phyloP scores from a whole-genome alignment of 2,113 vertebrate genomes.

The Psephotus haematonotus region DNA sequence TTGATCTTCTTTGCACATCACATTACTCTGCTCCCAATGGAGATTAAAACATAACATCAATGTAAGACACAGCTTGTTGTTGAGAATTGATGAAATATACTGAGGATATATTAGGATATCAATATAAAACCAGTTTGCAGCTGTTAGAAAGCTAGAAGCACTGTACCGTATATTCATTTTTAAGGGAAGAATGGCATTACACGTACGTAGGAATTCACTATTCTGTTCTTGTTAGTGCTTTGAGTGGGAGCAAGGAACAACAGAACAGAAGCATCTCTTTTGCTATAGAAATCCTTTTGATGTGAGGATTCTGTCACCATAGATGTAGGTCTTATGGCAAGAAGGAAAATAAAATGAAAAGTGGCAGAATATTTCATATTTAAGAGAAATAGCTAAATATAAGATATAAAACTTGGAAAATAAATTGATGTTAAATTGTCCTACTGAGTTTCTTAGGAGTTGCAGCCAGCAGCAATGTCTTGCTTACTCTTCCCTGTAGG shows the following conservation, averaged over 20 bases:
- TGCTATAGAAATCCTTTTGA: conserved; percentile 10
- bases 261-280: conserved; percentile 15
- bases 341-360: background rate
- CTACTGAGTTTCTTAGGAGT: background rate
- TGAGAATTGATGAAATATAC: background rate
- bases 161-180: background rate
- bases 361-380: background rate
- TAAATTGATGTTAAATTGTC: background rate
- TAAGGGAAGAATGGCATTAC: background rate
- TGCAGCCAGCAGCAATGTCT: background rate
- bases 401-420: background rate
- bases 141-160: background rate
- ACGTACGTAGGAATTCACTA: background rate
- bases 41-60: background rate
- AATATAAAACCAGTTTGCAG: background rate
- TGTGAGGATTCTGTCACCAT: background rate
- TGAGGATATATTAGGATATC: background rate
- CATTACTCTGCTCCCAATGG: background rate
- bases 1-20: background rate
- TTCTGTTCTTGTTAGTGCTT: background rate
- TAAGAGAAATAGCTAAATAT: background rate
- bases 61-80: background rate
- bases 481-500: background rate
- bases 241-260: background rate
- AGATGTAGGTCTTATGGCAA: background rate